These are phyloP conservation scores for Cataglyphis cursor DNA, from an alignment of 2,888 invertebrate genomes.

Conservation along the genomic window DNA sequence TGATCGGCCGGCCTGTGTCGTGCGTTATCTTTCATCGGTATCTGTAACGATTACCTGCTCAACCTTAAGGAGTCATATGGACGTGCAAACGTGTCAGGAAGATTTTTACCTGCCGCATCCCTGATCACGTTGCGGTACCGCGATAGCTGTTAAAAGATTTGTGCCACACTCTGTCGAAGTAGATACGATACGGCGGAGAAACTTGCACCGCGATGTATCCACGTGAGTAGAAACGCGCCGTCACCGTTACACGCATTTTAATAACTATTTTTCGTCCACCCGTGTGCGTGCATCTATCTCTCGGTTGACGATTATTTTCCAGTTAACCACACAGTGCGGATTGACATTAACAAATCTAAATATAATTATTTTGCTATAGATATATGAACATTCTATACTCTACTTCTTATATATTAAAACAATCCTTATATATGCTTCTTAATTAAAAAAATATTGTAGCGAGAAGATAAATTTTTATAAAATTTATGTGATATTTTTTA, in stretches of 20 bases:
- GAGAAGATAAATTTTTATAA: not conserved
- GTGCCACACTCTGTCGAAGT: conserved; percentile 61
- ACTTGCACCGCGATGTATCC: conserved; percentile 42
- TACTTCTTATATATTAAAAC: not conserved
- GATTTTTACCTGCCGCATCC: conserved; percentile 76
- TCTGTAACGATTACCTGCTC: conserved; percentile 64
- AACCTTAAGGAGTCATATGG: conserved; percentile 64
- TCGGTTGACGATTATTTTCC: conserved; percentile 45
- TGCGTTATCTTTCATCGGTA: conserved; percentile 63
- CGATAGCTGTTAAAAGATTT: conserved; percentile 65
- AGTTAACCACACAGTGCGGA: conserved; percentile 29
- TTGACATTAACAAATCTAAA: conserved; percentile 25
- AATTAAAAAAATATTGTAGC: not conserved
- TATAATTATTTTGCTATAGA: conserved; percentile 10
- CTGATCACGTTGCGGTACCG: conserved; percentile 75
- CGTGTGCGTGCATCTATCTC: conserved; percentile 26
- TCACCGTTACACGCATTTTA: conserved; percentile 55
- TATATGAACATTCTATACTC: not conserved
- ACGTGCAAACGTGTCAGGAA: conserved; percentile 68
- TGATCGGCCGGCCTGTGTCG: conserved; percentile 57
- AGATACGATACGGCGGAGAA: conserved; percentile 40
- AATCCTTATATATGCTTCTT: not conserved
- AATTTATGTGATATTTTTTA: not conserved
- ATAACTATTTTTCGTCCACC: conserved; percentile 40
- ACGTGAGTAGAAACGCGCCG: conserved; percentile 49